These are phyloP conservation scores for Pantelozetes paolii DNA, from an alignment of 2,888 invertebrate genomes.

Conservation along the genomic window DNA sequence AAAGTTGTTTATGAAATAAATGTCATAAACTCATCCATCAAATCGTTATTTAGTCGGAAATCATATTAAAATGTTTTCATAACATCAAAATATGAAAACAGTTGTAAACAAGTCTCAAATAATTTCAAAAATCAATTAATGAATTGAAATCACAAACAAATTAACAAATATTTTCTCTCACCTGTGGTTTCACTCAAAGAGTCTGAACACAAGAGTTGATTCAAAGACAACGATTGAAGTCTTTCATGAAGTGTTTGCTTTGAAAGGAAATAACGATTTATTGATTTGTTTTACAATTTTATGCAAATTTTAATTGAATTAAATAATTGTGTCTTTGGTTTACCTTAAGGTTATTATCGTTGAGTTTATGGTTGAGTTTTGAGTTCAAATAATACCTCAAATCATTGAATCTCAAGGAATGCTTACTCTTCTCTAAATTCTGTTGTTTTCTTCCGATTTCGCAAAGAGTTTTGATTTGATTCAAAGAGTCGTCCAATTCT, in stretches of 20 bases:
- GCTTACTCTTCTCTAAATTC: background rate
- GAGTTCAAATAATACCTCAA: conserved; percentile 22
- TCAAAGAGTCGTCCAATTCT: conserved; percentile 36
- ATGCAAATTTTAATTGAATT: background rate
- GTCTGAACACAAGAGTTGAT: background rate
- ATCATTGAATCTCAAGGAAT: conserved; percentile 25
- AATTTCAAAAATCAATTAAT: too few species aligned
- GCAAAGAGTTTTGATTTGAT: conserved; percentile 26
- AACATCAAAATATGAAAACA: too few species aligned
- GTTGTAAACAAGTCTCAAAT: too few species aligned
- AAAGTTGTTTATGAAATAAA: too few species aligned
- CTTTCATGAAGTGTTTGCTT: conserved; percentile 20
- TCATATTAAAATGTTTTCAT: too few species aligned
- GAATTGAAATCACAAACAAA: too few species aligned
- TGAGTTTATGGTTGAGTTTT: conserved; percentile 1
- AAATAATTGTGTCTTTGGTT: background rate
- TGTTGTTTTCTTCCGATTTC: conserved; percentile 31
- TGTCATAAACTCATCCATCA: too few species aligned
- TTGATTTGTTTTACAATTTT: background rate
- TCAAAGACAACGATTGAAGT: conserved; percentile 3
- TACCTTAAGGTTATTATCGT: conserved; percentile 14
- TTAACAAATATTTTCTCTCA: background rate
- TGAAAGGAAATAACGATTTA: background rate
- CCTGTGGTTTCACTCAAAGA: background rate
- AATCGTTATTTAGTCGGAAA: too few species aligned